Base-by-base conservation (phyloP, 2,797 vertebrate species). In the Buceros bicornis region DNA sequence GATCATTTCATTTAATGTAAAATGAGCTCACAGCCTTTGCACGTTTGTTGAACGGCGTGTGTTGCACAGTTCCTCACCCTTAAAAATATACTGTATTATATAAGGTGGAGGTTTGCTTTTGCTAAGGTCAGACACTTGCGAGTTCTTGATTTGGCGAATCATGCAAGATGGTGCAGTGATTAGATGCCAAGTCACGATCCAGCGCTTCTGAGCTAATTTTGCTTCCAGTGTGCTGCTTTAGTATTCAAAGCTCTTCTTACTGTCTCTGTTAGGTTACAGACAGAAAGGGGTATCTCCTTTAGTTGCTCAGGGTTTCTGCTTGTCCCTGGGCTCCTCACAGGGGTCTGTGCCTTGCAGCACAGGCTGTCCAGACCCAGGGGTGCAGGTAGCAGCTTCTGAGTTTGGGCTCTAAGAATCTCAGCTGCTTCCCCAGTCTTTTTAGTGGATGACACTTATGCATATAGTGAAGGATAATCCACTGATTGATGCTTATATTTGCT, bases 181-280 rank as follows among this genome's bases (percentile, higher is more conserved):
- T 89, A 95, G 81, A 71, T 73, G 78, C 89, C 92, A 93, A 96
- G 92, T 96, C 95, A 96, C 83, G 48, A 96, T 94, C 51, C 60
- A 92, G 83, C 2, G 3, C 92, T 96, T 93, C 37, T 66, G 81
- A 90, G 93, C 92, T 97, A 94, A 96, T 94, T 97, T 96, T 96
- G 82, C 78, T 96, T 94, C 66, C 83, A 94, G 51, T 60, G 51
- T 91, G 67, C 83, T 93, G 93, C 66, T 89, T 95, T 82, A 93
- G 89, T 82, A 89, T 90, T 72, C 29, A 70, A 48, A 80, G 70
- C 62, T 89, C 58, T 79, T 86, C 66, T 66, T 76, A 48, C 48
- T 82, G 88, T 28, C 83, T 22, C 56, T 85, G 66, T 43, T 72
- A 12, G 0, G 13, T 72, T 79, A 47, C 60, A 73, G 74, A 40